Base-by-base conservation (phyloP, 2,888 invertebrate genomes). In the Andrena praecox region DNA sequence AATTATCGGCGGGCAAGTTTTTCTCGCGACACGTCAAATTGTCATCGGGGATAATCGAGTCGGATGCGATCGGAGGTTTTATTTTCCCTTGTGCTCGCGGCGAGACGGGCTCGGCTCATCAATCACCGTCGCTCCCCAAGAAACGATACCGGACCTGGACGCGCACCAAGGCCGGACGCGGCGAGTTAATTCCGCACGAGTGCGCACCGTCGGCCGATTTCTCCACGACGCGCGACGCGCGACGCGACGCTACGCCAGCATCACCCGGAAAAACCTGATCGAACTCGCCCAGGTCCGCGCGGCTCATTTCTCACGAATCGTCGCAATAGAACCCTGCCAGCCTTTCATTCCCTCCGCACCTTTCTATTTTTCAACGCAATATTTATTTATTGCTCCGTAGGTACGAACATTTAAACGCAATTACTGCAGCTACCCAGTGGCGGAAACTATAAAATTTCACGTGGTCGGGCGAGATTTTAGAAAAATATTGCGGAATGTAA, bases 41-140 rank as follows among this genome's bases (percentile, higher is more conserved):
- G 87, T 85, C 87, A 85, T 72, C 80, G 76, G 62, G 77, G 77
- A 87, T 87, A 87, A 87, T 87, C 87, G 87, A 73, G 74, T 60
- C 70, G 81, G 84, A 80, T 84, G 77, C 80, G 80, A 82, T 88
- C 85, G 82, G 10, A 8, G 59, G 66, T 56, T 64, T 74, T 77
- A 77, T 82, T 84, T 82, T 72, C 62, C 69, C 24, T 48, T 8
- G 50, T 59, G 59, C 59, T 69, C 66, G 70, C 48, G 8, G 56
- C 64, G 60, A 67, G 64, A 68, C 77, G 69, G 73, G 50, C 59
- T 29, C 54, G 64, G 62, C 85, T 87, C 87, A 87, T 87, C 87
- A 75, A 87, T 87, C 87, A 87, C 81, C 87, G 87, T 87, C 87
- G 66, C 72, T 63, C 67, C 52, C 77, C 78, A 84, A 85, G 87